These are phyloP conservation scores for Ophthalmolycus amberensis DNA, from an alignment of 2,113 vertebrate species.

Conservation along the genomic window DNA sequence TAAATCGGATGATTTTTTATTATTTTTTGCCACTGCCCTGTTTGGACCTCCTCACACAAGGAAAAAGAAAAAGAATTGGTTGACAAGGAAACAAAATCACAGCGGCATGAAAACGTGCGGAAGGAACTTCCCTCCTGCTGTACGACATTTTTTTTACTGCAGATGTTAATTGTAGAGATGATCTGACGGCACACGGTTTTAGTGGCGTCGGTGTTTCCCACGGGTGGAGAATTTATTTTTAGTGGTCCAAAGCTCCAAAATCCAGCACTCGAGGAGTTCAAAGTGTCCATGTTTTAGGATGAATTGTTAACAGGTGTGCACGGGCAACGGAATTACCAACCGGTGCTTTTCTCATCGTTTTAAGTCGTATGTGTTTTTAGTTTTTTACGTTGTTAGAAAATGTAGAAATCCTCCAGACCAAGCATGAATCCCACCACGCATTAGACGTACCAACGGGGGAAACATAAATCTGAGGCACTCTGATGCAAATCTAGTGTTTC, in stretches of 20 bases:
- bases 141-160: neutral
- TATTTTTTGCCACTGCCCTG: neutral
- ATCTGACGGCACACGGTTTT: neutral
- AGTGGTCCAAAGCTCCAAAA: slow-evolving; percentile 11
- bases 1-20: neutral
- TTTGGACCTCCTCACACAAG: slow-evolving; percentile 1
- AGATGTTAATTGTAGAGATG: neutral
- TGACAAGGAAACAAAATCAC: neutral
- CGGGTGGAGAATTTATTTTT: slow-evolving; percentile 4
- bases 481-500: slow-evolving; percentile 6
- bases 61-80: slow-evolving; percentile 14
- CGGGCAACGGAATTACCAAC: neutral
- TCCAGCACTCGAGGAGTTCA: slow-evolving; percentile 3
- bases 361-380: slow-evolving; percentile 38
- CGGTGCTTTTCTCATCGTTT: neutral
- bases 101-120: neutral
- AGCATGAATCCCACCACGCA: neutral
- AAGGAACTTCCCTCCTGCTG: neutral
- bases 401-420: neutral
- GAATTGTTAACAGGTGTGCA: slow-evolving; percentile 9
- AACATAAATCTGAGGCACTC: slow-evolving; percentile 62
- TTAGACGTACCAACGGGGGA: slow-evolving; percentile 10
- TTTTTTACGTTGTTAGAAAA: slow-evolving; percentile 16
- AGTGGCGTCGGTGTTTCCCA: neutral
- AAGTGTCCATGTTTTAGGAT: slow-evolving; percentile 22